A percentile compares a stretch with the other conserved stretches of the same genome.
These are phyloP conservation scores for Chionis minor DNA, from an alignment of 2,113 vertebrate species.

Conservation along the genomic window DNA sequence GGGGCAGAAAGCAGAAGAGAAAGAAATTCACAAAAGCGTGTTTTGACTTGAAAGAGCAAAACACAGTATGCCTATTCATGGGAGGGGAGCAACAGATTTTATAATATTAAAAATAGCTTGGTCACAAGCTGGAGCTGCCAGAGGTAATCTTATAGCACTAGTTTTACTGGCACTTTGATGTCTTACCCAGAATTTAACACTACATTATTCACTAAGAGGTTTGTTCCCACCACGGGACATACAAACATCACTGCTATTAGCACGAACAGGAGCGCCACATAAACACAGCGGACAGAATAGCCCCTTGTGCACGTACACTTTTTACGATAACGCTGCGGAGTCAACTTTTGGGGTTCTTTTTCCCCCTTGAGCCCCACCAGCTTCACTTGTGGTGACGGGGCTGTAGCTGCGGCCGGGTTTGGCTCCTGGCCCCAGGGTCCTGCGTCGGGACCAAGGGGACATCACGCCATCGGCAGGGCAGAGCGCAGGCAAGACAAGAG, in stretches of 20 bases:
- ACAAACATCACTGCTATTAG: slow-evolving; percentile 8
- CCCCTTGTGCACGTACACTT: background rate
- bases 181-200: slow-evolving; percentile 23
- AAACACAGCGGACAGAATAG: background rate
- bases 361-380: background rate
- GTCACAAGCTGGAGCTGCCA: slow-evolving; percentile 10
- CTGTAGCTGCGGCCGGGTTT: background rate
- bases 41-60: slow-evolving; percentile 20
- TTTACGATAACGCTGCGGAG: background rate
- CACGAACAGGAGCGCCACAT: slow-evolving; percentile 10
- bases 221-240: background rate
- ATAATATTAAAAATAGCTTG: background rate
- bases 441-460: accelerated
- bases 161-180: slow-evolving; percentile 39
- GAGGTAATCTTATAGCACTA: background rate
- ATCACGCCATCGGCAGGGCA: accelerated
- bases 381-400: background rate
- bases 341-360: accelerated
- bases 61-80: background rate
- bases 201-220: slow-evolving; percentile 16
- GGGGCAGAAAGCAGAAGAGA: background rate
- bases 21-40: background rate
- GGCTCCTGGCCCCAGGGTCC: background rate
- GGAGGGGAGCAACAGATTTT: background rate
- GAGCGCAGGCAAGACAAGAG: background rate